A percentile compares a stretch with the other conserved stretches of the same genome.
Conservation (phyloP, 1,140 invertebrate species). For the Anastatus disparis region DNA sequence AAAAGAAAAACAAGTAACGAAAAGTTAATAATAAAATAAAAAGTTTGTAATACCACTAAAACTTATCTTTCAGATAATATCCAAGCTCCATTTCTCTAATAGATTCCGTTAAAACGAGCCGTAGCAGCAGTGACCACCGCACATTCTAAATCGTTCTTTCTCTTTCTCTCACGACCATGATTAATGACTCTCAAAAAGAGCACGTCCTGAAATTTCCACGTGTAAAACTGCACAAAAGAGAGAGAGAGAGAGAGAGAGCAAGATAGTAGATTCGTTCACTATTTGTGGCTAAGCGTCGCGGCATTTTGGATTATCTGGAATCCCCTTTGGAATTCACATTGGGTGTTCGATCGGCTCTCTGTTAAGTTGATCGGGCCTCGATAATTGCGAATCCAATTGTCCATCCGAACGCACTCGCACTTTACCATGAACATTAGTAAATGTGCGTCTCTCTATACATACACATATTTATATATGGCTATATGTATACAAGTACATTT, state of each 20-base stretch:
- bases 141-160: not conserved
- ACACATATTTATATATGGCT: too few species aligned
- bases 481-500: too few species aligned
- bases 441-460: too few species aligned
- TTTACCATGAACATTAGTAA: too few species aligned
- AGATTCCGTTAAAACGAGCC: not conserved
- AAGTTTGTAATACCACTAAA: too few species aligned
- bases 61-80: not conserved
- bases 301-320: not conserved
- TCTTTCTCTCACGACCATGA: too few species aligned
- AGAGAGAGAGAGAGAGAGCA: too few species aligned
- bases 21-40: not conserved
- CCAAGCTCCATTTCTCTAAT: not conserved
- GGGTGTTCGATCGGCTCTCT: conserved; percentile 3
- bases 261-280: too few species aligned
- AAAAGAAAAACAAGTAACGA: not conserved
- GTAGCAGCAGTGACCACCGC: too few species aligned
- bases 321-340: conserved; percentile 15
- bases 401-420: not conserved
- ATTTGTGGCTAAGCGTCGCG: too few species aligned
- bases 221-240: too few species aligned
- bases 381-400: conserved; percentile 42
- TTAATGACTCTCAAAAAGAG: conserved; percentile 1
- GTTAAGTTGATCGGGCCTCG: conserved; percentile 31
- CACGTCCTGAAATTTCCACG: not conserved